Evolutionary conservation across 2,888 invertebrate genomes (phyloP).

Genomic region (Drosophila neutralis): DNA sequence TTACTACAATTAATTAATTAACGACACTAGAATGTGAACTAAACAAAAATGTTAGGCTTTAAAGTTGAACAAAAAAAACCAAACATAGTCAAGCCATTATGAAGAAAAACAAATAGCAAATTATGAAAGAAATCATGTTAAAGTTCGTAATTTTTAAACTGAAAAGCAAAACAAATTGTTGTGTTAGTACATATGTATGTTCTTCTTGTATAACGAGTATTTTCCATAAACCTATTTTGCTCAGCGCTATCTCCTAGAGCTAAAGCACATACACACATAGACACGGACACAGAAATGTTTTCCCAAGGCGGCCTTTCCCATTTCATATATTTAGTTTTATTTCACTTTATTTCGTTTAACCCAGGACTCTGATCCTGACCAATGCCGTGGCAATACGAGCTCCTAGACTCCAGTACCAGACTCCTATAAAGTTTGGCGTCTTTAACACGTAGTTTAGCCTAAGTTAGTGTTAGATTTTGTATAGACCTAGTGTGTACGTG

Average conservation of each 20-base stretch:
- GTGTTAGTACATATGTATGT: slow-evolving; percentile 55
- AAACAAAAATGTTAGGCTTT: slow-evolving; percentile 72
- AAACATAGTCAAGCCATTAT: slow-evolving; percentile 58
- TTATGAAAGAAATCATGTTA: slow-evolving; percentile 52
- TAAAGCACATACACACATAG: slow-evolving; percentile 27
- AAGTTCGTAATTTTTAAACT: slow-evolving; percentile 65
- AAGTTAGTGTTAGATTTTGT: slow-evolving; percentile 74
- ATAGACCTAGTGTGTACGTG: slow-evolving; percentile 50
- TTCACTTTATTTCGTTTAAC: slow-evolving; percentile 11
- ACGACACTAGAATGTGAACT: slow-evolving; percentile 68
- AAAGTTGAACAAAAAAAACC: slow-evolving; percentile 60
- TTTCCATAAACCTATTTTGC: slow-evolving; percentile 67
- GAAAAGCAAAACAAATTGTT: slow-evolving; percentile 51
- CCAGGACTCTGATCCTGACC: slow-evolving; percentile 23
- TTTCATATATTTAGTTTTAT: slow-evolving; percentile 25
- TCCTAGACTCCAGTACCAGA: slow-evolving; percentile 68
- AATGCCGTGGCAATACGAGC: slow-evolving; percentile 64
- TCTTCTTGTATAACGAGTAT: slow-evolving; percentile 51
- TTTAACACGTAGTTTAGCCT: slow-evolving; percentile 50
- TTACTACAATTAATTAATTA: slow-evolving; percentile 41
- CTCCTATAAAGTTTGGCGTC: slow-evolving; percentile 32
- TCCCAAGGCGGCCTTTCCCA: slow-evolving; percentile 69
- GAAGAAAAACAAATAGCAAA: slow-evolving; percentile 9
- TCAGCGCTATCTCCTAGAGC: slow-evolving; percentile 74
- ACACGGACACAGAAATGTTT: slow-evolving; percentile 21